Conservation (phyloP, 2,113 vertebrate species). For the Centrocercus urophasianus region DNA sequence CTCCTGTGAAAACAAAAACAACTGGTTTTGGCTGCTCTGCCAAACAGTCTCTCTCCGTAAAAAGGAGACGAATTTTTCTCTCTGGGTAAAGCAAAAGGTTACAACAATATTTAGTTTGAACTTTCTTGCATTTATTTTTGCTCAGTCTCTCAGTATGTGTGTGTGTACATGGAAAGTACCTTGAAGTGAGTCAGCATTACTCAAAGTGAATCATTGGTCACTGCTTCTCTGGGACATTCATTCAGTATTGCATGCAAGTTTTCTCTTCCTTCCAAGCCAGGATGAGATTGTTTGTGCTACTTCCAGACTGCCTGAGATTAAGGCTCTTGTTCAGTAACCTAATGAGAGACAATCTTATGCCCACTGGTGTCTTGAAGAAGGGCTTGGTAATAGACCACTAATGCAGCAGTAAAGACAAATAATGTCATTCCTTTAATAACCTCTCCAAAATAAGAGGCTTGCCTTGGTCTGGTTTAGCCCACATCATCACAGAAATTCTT, state of each 20-base stretch:
- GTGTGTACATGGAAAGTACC: conserved; percentile 79
- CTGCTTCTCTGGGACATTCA: conserved; percentile 63
- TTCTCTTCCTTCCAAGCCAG: conserved; percentile 20
- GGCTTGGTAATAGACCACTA: background rate
- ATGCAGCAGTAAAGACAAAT: background rate
- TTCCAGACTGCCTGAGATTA: background rate
- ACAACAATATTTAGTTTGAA: conserved; percentile 82
- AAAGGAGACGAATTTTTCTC: conserved; percentile 76
- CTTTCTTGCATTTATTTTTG: conserved; percentile 72
- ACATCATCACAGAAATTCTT: background rate
- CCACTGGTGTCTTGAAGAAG: background rate
- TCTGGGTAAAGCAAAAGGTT: conserved; percentile 76
- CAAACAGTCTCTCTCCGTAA: conserved; percentile 65
- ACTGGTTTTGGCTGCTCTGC: conserved; percentile 60
- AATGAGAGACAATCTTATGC: background rate
- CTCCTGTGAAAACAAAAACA: conserved; percentile 79
- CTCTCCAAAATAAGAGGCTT: background rate
- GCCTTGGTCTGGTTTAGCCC: background rate
- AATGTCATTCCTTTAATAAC: background rate
- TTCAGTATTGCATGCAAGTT: conserved; percentile 29
- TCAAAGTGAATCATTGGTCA: conserved; percentile 77
- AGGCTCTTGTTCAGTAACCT: background rate
- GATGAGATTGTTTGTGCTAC: conserved; percentile 14
- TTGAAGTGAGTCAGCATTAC: conserved; percentile 76
- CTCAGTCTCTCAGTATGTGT: conserved; percentile 64